Evolutionary conservation across 37 sponge, comb jelly and placozoan species (phyloP), one percentile per base, ranked within the genome.

Genomic region (Axinella damicornis): DNA sequence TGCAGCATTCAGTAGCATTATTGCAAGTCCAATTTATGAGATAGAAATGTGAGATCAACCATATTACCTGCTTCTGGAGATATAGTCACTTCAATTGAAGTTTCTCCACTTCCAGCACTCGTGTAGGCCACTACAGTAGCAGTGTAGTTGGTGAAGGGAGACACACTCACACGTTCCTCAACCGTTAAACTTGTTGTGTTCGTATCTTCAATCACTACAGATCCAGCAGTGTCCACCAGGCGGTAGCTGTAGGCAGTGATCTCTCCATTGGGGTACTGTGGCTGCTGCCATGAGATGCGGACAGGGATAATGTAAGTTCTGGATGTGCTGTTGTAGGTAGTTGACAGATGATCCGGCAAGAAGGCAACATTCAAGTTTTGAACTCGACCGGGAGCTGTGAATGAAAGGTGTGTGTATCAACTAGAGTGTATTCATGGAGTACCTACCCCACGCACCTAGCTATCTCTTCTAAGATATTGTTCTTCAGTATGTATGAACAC

Each of bases 51-150:
- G n/a, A n/a, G n/a, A n/a, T n/a, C n/a, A n/a, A n/a, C n/a, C n/a
- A n/a, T n/a, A 12, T 46, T 83, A 84, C 85, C 69, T 54, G 76
- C 85, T 76, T 84, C 76, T 11, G 76, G 76, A 0, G 85, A 67
- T 32, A 0, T 20, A 18, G 39, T 1, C 15, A 31, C 56, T 20
- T n/a, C 59, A 20, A 16, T 75, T 22, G 30, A 24, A 27, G 32
- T 32, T 27, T 53, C 76, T 57, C 58, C 57, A 38, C 30, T 30
- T 6, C 76, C 59, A 57, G 58, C 58, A 46, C 53, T 46, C 11
- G 74, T 60, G 2, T 0, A 33, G 52, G 74, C 53, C n/a, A 65
- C 64, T 20, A 61, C 60, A 74, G 34, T 73, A 6, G 41, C 35
- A 60, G 65, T 78, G 57, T 75, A 75, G 76, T 75, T 75, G 11